Evolutionary conservation across 2,888 invertebrate genomes (phyloP), one percentile per base, ranked within the genome.

Genomic region (Isoperla grammatica): DNA sequence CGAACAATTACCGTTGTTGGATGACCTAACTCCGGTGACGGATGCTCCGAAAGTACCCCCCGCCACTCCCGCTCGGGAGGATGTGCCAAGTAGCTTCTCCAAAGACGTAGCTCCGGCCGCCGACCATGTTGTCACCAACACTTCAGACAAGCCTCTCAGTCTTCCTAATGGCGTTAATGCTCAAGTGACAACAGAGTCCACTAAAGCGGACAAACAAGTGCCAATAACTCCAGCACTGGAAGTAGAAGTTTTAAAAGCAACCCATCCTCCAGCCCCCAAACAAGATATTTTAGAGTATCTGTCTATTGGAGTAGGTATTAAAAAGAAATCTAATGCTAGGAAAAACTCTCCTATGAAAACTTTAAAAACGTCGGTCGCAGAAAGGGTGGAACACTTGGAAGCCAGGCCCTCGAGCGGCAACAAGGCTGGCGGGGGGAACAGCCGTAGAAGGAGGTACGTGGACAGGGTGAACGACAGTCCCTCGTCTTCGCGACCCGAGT

Each of bases 241-340:
- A 48, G 5, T 12, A 11, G 39, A 49, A n/a, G 17, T 17, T 17
- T 17, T 4, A 19, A 11, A 15, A 6, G 3, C 45, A 5, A 9
- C 53, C 2, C 37, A 13, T 2, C 9, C 53, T n/a, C 86, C 86
- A 8, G 42, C 50, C 17, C 57, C 85, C 64, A 84, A 86, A 65
- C 83, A 86, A 61, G 87, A 87, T 71, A 86, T 87, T 37, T 75
- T 89, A 67, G 90, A 90, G 67, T 88, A 86, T 69, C 75, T 90
- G 63, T 82, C 85, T 55, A 83, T 86, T 61, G 81, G 80, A 58
- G 80, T 81, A 1, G 79, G 81, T 43, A 83, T 86, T 69, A 82
- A 81, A 72, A 88, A 87, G 75, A 86, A 86, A 72, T 72, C 74
- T 2, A 78, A 81, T 65, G 78, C 81, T 64, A 84, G 85, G 74